phyloP scores from a whole-genome alignment of 2,113 vertebrate species.

The Procavia capensis region DNA sequence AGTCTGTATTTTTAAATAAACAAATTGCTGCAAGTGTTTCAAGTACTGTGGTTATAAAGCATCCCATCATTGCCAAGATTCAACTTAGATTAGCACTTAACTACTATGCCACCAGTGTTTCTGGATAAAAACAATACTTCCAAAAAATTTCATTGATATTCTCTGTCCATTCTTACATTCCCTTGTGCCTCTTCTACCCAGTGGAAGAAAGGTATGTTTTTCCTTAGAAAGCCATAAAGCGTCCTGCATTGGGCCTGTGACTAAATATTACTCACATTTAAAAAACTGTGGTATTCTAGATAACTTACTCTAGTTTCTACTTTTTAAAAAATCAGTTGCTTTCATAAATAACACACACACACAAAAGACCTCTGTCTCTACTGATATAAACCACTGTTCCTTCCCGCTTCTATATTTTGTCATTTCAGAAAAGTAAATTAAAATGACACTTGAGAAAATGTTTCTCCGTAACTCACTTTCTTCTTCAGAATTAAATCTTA shows the following conservation, averaged over 20 bases:
- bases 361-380: not conserved
- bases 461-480: slow-evolving; percentile 38
- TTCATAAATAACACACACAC: not conserved
- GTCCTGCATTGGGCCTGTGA: not conserved
- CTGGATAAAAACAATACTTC: slow-evolving; percentile 9
- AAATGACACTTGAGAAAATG: not conserved
- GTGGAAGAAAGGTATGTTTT: not conserved
- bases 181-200: not conserved
- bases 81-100: not conserved
- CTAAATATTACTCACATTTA: slow-evolving; percentile 5
- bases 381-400: slow-evolving; percentile 25
- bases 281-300: slow-evolving; percentile 36
- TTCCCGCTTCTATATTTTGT: not conserved
- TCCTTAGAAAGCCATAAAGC: not conserved
- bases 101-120: no score
- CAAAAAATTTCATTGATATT: not conserved
- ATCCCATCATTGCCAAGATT: not conserved
- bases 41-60: not conserved
- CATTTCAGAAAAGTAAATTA: slow-evolving; percentile 26
- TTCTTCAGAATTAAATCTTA: slow-evolving; percentile 2
- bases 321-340: slow-evolving; percentile 32
- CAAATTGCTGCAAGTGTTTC: not conserved
- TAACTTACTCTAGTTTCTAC: not conserved
- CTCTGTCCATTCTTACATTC: not conserved
- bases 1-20: not conserved